phyloP scores from a whole-genome alignment of 2,888 invertebrate species.

The Sinelater perroti region DNA sequence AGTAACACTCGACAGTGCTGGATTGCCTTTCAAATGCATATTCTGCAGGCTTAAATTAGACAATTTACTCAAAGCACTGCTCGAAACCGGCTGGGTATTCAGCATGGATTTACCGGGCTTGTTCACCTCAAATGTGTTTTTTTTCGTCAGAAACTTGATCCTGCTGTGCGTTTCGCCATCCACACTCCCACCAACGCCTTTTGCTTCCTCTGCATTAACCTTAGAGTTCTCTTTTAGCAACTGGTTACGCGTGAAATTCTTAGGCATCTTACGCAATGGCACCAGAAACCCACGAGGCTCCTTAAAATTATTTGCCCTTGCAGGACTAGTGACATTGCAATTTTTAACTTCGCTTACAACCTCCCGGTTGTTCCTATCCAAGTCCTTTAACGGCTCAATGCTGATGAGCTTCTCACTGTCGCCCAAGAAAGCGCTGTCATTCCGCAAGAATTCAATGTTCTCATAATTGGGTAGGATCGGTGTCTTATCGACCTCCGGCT shows the following conservation, averaged over 20 bases:
- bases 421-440: constrained; percentile 49
- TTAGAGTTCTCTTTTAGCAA: constrained; percentile 42
- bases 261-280: constrained; percentile 55
- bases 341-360: constrained; percentile 1
- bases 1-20: constrained; percentile 51
- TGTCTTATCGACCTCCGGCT: neutral
- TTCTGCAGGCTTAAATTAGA: constrained; percentile 52
- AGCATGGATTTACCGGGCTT: constrained; percentile 24
- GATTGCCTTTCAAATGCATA: constrained; percentile 47
- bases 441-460: constrained; percentile 55
- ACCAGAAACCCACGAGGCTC: constrained; percentile 45
- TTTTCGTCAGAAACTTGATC: constrained; percentile 44
- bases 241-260: constrained; percentile 58
- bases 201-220: constrained; percentile 31
- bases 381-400: constrained; percentile 19
- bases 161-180: constrained; percentile 29
- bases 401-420: constrained; percentile 30
- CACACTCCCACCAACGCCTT: constrained; percentile 13
- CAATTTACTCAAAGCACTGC: constrained; percentile 34
- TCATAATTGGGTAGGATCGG: constrained; percentile 52
- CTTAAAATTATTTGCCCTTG: constrained; percentile 46
- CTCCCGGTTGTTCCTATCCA: constrained; percentile 4
- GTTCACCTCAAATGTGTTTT: constrained; percentile 44
- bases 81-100: constrained; percentile 2
- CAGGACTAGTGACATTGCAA: constrained; percentile 7